These are phyloP conservation scores for Poecilia picta DNA, from an alignment of 2,797 vertebrate genomes.

Conservation along the genomic window DNA sequence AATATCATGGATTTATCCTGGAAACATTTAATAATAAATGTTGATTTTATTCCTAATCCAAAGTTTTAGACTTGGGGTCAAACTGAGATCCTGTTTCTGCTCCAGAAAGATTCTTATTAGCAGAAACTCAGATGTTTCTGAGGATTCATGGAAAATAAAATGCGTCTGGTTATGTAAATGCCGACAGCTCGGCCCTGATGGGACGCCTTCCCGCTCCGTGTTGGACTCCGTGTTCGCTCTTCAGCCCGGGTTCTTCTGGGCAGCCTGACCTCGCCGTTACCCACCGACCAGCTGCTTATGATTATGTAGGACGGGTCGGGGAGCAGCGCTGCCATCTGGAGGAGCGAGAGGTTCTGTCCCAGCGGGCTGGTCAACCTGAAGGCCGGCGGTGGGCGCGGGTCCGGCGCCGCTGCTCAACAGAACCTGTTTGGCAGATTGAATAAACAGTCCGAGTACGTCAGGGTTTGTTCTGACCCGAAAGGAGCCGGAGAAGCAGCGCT, in stretches of 20 bases:
- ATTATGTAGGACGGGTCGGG: slow-evolving; percentile 66
- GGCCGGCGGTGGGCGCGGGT: slow-evolving; percentile 25
- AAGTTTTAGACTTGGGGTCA: not conserved
- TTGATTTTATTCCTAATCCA: not conserved
- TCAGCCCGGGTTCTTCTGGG: slow-evolving; percentile 31
- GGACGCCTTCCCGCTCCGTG: not conserved
- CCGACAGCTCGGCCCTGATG: not conserved
- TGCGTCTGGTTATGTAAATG: not conserved
- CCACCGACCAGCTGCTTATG: slow-evolving; percentile 68
- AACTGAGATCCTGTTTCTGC: not conserved
- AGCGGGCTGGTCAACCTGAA: slow-evolving; percentile 52
- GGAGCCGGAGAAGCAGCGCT: not conserved
- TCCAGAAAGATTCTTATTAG: not conserved
- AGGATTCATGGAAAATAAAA: not conserved
- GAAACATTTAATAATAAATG: not conserved
- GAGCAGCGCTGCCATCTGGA: slow-evolving; percentile 69
- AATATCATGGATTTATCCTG: too few species aligned
- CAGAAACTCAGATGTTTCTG: not conserved
- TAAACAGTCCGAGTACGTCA: slow-evolving; percentile 17
- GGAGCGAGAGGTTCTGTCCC: slow-evolving; percentile 47
- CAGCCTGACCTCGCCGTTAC: slow-evolving; percentile 65
- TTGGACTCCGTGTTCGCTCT: slow-evolving; percentile 21
- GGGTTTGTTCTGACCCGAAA: not conserved
- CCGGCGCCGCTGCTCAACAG: slow-evolving; percentile 4
- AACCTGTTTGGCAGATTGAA: slow-evolving; percentile 21